These are phyloP conservation scores for Lithophane semibrunnea DNA, from an alignment of 2,888 invertebrate genomes.

Conservation along the genomic window DNA sequence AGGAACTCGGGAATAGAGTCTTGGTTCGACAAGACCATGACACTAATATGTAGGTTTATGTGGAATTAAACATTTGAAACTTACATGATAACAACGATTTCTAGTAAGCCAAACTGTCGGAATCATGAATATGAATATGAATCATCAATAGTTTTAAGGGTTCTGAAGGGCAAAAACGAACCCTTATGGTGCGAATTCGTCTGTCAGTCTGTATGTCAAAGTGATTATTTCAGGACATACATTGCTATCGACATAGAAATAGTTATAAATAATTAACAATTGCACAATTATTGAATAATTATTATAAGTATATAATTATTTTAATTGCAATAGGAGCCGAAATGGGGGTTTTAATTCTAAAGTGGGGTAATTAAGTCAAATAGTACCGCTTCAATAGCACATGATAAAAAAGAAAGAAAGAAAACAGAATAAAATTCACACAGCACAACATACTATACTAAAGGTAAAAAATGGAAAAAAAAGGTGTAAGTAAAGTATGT, in stretches of 20 bases:
- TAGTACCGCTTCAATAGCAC: not conserved
- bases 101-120: not conserved
- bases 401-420: too few relatives aligned
- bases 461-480: too few relatives aligned
- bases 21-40: conserved; percentile 1
- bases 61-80: not conserved
- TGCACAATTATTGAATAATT: too few relatives aligned
- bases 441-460: too few relatives aligned
- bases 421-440: too few relatives aligned
- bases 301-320: not conserved
- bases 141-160: too few relatives aligned
- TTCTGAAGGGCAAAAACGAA: not conserved
- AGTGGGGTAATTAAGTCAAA: not conserved
- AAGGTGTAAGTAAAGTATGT: too few relatives aligned
- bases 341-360: not conserved
- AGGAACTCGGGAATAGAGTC: conserved; percentile 32
- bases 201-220: not conserved
- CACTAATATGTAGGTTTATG: not conserved
- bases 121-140: not conserved
- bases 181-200: not conserved
- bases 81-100: not conserved
- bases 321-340: not conserved
- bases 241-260: not conserved
- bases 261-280: not conserved
- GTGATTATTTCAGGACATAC: not conserved